Evolutionary conservation across 2,113 vertebrate species (phyloP), one percentile per base, ranked within the genome.

Genomic region (Melanostigma gelatinosum): DNA sequence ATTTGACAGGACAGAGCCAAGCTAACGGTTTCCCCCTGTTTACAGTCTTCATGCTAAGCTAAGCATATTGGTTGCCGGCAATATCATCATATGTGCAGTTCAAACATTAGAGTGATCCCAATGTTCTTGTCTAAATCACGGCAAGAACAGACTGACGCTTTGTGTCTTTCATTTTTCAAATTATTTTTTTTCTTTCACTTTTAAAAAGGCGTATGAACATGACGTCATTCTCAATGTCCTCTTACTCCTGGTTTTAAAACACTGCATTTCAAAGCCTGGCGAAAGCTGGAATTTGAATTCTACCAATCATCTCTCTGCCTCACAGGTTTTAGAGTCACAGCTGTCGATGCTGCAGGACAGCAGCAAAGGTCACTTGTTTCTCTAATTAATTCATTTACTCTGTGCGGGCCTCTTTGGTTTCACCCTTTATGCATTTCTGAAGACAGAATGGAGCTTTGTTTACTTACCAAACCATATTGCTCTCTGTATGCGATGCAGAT

Each of bases 281-380:
- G 34, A 57, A 77, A 64, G 80, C 79, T 85, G 70, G 61, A 77
- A 50, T 89, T 87, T 90, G 86, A 93, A 81, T 93, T 82, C 92
- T 72, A 77, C 44, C 81, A 78, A 86, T 89, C 82, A 74, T 72
- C 69, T 91, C 83, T 86, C 60, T 83, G 74, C 85, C 84, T 85
- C 66, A 75, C 58, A 79, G 83, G 70, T 86, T 84, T 77, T 75
- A 67, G 75, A 84, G 74, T 63, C 67, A 65, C 68, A 72, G 82
- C 84, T 58, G 79, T 82, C 61, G 34, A 79, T 69, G 57, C 72
- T 62, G 86, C 80, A 69, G 79, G 63, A 87, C 86, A 83, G 70
- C 62, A 79, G 87, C 38, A 83, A 92, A 92, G 90, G 91, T 92
- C 93, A 87, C 80, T 83, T 80, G 76, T 85, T 90, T 84, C 80